phyloP scores from a whole-genome alignment of 2,797 vertebrate genomes.

The Mus spretus region DNA sequence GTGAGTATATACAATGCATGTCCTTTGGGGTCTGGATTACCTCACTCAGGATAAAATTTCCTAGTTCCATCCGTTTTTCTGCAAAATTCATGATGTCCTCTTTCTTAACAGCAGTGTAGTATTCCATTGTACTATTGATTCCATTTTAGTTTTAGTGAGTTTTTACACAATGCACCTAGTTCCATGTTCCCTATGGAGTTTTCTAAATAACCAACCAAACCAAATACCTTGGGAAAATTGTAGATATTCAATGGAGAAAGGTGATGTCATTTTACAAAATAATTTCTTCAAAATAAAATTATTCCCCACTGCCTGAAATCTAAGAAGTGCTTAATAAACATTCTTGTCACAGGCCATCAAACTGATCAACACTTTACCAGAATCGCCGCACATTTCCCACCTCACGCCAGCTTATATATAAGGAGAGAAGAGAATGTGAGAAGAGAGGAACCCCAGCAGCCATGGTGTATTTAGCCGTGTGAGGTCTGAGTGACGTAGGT shows the following conservation, averaged over 20 bases:
- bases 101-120: neutral
- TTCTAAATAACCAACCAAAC: neutral
- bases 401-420: neutral
- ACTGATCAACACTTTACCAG: neutral
- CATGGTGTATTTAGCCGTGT: neutral
- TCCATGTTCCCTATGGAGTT: neutral
- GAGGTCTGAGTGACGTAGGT: neutral
- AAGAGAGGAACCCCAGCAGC: neutral
- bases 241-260: neutral
- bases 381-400: neutral
- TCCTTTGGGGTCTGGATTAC: neutral
- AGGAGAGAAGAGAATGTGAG: neutral
- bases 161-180: neutral
- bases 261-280: neutral
- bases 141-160: conserved; percentile 13
- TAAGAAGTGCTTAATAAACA: neutral
- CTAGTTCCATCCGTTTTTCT: neutral
- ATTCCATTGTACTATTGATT: neutral
- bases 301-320: neutral
- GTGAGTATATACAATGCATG: neutral
- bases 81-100: neutral
- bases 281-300: conserved; percentile 30
- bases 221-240: neutral
- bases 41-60: neutral
- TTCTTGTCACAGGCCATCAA: neutral